Conservation (phyloP, 2,888 invertebrate species). For the Liopterus haemorrhoidalis region DNA sequence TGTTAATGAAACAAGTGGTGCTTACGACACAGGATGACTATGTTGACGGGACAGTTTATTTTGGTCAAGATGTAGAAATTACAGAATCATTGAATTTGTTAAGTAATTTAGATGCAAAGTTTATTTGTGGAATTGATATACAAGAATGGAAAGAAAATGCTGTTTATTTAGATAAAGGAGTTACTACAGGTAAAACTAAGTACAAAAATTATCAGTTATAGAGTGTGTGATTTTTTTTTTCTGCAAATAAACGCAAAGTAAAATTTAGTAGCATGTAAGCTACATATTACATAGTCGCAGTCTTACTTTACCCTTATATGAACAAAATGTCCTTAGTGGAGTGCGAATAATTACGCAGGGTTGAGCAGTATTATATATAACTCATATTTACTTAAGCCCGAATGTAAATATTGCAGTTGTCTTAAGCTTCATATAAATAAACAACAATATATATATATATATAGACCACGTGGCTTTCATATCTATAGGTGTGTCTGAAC, state of each 20-base stretch:
- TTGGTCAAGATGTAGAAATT: slow-evolving; percentile 39
- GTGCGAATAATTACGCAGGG: too few relatives aligned
- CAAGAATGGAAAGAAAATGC: slow-evolving; percentile 45
- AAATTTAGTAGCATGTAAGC: background rate
- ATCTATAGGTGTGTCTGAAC: too few relatives aligned
- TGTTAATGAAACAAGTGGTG: slow-evolving; percentile 43
- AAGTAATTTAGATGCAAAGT: slow-evolving; percentile 38
- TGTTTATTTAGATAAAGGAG: slow-evolving; percentile 44
- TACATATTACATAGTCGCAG: too few relatives aligned
- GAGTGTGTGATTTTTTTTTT: background rate
- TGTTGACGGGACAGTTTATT: slow-evolving; percentile 41
- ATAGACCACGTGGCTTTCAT: too few relatives aligned
- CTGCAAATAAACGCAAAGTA: background rate
- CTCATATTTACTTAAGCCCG: too few relatives aligned
- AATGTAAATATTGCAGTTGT: too few relatives aligned
- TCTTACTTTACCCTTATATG: too few relatives aligned
- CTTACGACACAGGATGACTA: slow-evolving; percentile 40
- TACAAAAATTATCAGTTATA: background rate
- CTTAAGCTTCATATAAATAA: too few relatives aligned
- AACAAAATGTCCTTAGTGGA: too few relatives aligned
- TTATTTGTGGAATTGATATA: slow-evolving; percentile 43
- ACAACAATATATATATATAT: too few relatives aligned
- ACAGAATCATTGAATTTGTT: slow-evolving; percentile 31
- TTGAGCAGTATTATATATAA: too few relatives aligned
- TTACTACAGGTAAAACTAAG: slow-evolving; percentile 36